Base-by-base conservation (phyloP, 2,797 vertebrate genomes). In the Oryzias dopingdopingensis region DNA sequence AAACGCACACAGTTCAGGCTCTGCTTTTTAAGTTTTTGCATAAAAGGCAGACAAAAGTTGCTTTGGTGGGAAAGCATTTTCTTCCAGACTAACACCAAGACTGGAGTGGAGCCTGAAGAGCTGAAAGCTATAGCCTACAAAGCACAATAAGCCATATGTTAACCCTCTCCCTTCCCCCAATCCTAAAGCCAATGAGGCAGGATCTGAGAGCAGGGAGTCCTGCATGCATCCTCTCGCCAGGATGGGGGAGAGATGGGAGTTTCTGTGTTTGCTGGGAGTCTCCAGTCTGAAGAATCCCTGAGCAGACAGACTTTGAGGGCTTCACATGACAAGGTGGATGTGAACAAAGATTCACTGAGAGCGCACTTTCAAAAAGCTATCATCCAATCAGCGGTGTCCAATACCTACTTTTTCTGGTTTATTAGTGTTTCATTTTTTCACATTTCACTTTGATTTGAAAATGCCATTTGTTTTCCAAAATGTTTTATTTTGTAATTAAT, bases 131-230 rank as follows among this genome's bases (percentile, higher is more conserved):
- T 60, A 62, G 65, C 62, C 64, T 46, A 70, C 77, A 79, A 77
- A 80, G 79, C 77, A 83, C 75, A 83, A 81, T 81, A 78, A 83
- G 68, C 74, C 84, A 89, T 86, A 90, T 86, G 80, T 80, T 83
- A 76, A 67, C 54, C 65, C 49, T 74, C 81, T 77, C 78, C 67
- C 72, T 76, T 86, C 78, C 82, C 81, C 81, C 81, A 79, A 74
- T 79, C 58, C 67, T 46, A 61, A 60, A 76, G 72, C 71, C 73
- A 66, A 51, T 62, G 52, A 69, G 79, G 52, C 73, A 62, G 55
- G 51, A 69, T 70, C 68, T 70, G 46, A 48, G 46, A n/a, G 76
- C 51, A 75, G 74, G 72, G 80, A 79, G 80, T 77, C 79, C 76
- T 79, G 81, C 79, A 69, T 60, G 88, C 81, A 76, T 72, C 67